Conservation (phyloP, 2,113 vertebrate species). For the Heliornis fulica region DNA sequence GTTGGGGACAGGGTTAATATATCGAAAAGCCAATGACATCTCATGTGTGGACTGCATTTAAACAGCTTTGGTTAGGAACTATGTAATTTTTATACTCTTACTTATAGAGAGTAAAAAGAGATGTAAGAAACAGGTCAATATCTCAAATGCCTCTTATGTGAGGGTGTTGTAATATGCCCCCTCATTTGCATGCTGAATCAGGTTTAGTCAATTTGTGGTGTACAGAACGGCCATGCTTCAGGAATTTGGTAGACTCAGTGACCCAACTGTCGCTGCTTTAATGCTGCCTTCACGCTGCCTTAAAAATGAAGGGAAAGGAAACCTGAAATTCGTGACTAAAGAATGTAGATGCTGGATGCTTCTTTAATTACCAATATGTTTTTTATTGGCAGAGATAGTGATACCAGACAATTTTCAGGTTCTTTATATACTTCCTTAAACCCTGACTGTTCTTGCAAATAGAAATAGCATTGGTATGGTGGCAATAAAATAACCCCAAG, state of each 20-base stretch:
- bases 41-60: neutral
- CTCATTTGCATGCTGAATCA: neutral
- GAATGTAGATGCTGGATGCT: neutral
- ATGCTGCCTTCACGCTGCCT: neutral
- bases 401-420: neutral
- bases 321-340: neutral
- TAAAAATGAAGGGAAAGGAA: neutral
- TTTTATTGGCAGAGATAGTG: neutral
- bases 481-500: neutral
- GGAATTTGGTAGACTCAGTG: neutral
- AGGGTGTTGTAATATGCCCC: neutral
- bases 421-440: neutral
- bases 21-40: neutral
- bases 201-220: neutral
- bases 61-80: neutral
- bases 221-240: neutral
- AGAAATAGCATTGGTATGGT: neutral
- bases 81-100: neutral
- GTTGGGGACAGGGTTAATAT: no score
- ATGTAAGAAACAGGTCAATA: neutral
- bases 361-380: neutral
- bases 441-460: neutral
- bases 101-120: neutral
- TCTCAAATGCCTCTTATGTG: neutral
- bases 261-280: fast-evolving